Conservation (phyloP, 2,888 invertebrate genomes). For the Epistrophella euchroma region DNA sequence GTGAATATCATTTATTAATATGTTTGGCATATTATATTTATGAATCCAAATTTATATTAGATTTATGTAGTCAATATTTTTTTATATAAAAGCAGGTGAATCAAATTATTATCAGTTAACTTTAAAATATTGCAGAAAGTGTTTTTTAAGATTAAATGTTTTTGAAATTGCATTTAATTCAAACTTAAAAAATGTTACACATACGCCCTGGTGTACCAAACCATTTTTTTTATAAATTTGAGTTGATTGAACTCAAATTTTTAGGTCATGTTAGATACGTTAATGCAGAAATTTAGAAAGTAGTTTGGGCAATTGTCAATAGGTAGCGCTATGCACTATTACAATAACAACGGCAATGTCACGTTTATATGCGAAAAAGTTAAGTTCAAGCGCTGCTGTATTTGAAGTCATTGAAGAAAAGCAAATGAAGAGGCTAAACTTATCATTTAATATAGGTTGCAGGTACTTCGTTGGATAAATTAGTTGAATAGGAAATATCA, state of each 20-base stretch:
- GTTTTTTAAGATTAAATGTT: not conserved
- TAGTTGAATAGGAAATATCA: no score
- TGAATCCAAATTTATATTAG: not conserved
- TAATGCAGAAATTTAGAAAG: no score
- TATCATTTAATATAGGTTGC: no score
- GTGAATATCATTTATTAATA: not conserved
- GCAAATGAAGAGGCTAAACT: no score
- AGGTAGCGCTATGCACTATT: no score
- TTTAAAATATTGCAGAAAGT: not conserved
- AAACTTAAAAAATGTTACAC: not conserved
- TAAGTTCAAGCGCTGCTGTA: no score
- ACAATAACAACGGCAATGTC: no score
- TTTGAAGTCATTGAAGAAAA: no score
- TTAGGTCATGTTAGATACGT: no score
- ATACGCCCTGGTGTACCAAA: not conserved
- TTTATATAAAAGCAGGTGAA: not conserved
- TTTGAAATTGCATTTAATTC: not conserved
- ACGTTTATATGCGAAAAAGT: no score
- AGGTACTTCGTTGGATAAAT: no score
- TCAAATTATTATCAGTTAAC: not conserved
- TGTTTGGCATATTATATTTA: constrained; percentile 15
- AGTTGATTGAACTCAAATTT: not conserved
- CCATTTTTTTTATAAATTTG: not conserved
- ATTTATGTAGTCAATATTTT: not conserved
- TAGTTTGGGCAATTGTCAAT: no score